Percentiles rank a stretch among this genome's conserved stretches.
phyloP scores from a whole-genome alignment of 1,140 invertebrate genomes.

The Akabosia matsudoensis region DNA sequence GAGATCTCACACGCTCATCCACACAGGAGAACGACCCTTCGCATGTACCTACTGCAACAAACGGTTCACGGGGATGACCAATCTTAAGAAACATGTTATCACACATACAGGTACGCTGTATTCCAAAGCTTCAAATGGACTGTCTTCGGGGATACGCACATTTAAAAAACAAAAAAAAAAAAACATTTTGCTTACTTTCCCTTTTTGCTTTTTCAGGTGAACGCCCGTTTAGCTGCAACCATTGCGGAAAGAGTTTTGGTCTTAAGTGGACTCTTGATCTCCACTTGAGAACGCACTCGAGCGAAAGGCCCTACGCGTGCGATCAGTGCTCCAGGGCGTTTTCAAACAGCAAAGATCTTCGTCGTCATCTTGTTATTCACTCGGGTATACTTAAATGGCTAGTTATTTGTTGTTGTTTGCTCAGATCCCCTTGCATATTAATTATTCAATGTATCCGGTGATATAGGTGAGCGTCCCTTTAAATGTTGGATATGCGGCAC shows the following conservation, averaged over 20 bases:
- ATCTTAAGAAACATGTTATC: slow-evolving; percentile 51
- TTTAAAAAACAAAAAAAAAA: background rate
- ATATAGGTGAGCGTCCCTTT: slow-evolving; percentile 57
- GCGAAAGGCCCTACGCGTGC: slow-evolving; percentile 54
- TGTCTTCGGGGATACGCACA: background rate
- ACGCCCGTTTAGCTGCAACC: slow-evolving; percentile 56
- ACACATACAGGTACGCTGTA: slow-evolving; percentile 50
- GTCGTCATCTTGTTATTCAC: slow-evolving; percentile 57
- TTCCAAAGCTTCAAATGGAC: background rate
- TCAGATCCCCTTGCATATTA: no score
- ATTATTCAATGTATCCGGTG: slow-evolving; percentile 39
- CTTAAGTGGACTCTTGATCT: slow-evolving; percentile 52
- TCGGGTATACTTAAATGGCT: slow-evolving; percentile 50
- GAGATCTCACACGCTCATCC: slow-evolving; percentile 42
- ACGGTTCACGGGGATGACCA: slow-evolving; percentile 52
- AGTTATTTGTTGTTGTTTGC: background rate
- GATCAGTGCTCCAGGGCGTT: slow-evolving; percentile 57
- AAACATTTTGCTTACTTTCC: slow-evolving; percentile 2
- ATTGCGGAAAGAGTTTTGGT: slow-evolving; percentile 58
- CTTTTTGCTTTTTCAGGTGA: slow-evolving; percentile 53
- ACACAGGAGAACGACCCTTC: slow-evolving; percentile 50
- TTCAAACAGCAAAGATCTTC: slow-evolving; percentile 58
- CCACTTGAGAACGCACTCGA: slow-evolving; percentile 50
- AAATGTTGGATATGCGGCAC: slow-evolving; percentile 60
- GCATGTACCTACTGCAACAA: slow-evolving; percentile 51